These are phyloP conservation scores for Drosophila mayri DNA, from an alignment of 1,140 invertebrate species.

Conservation along the genomic window DNA sequence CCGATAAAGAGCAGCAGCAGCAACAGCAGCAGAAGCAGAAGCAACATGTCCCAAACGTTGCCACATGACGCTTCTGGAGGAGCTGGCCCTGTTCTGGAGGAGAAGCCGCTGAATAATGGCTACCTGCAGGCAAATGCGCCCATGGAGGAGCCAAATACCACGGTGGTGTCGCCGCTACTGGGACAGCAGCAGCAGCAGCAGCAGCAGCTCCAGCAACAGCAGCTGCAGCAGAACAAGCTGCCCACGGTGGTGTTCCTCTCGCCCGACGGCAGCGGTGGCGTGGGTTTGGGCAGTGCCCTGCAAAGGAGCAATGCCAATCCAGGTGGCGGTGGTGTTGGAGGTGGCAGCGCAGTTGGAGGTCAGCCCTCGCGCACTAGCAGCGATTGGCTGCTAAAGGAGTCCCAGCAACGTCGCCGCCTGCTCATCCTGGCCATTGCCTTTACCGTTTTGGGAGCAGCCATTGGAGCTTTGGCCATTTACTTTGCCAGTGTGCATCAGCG, in stretches of 20 bases:
- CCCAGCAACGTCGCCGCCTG: conserved; percentile 70
- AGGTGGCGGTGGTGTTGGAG: not conserved
- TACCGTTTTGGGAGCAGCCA: conserved; percentile 80
- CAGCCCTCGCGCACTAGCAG: conserved; percentile 28
- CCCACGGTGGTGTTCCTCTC: conserved; percentile 78
- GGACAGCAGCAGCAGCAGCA: conserved; percentile 30
- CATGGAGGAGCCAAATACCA: conserved; percentile 58
- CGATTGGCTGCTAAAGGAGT: conserved; percentile 80
- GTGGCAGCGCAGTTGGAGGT: not conserved
- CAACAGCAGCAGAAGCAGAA: not conserved
- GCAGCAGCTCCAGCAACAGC: conserved; percentile 19
- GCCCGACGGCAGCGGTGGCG: conserved; percentile 63
- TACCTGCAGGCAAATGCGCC: conserved; percentile 55
- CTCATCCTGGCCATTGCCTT: conserved; percentile 78
- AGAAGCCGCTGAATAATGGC: conserved; percentile 69
- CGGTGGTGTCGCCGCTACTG: conserved; percentile 65
- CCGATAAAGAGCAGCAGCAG: conserved; percentile 13
- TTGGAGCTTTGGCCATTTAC: conserved; percentile 80
- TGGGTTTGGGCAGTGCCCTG: conserved; percentile 52
- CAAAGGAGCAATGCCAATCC: conserved; percentile 46
- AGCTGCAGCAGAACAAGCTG: conserved; percentile 64
- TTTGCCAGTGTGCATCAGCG: conserved; percentile 77
- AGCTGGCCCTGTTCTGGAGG: conserved; percentile 3
- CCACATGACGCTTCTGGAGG: conserved; percentile 8
- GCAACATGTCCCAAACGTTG: conserved; percentile 21